Conservation (phyloP, 2,797 vertebrate species). For the Diplodus sargus region DNA sequence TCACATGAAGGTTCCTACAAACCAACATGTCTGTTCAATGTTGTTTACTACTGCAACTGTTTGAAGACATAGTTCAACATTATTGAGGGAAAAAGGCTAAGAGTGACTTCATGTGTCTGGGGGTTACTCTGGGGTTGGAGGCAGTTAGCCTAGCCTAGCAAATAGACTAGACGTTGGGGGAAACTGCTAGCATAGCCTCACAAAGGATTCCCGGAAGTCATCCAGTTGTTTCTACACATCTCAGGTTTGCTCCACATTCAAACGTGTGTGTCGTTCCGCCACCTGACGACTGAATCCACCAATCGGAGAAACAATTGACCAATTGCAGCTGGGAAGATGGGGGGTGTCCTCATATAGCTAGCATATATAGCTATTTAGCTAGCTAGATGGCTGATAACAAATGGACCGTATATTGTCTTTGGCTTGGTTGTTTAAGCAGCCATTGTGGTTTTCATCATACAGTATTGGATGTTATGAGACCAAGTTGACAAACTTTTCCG, state of each 20-base stretch:
- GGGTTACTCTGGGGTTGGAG: neutral
- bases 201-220: neutral
- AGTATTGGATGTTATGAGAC: no score
- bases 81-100: neutral
- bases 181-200: neutral
- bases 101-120: neutral
- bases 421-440: no score
- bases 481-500: no score
- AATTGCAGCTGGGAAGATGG: neutral
- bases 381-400: neutral
- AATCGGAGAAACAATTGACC: neutral
- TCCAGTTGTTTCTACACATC: neutral
- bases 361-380: no score
- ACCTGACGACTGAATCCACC: neutral
- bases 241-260: neutral
- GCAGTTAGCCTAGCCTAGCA: constrained; percentile 14
- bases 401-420: neutral
- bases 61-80: neutral
- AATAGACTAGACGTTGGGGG: neutral
- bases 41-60: neutral
- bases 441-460: no score
- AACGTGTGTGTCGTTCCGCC: neutral
- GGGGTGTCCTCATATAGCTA: no score
- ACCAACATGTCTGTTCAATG: neutral
- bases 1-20: neutral